Conservation (phyloP, 2,113 vertebrate species). For the Piprites chloris region DNA sequence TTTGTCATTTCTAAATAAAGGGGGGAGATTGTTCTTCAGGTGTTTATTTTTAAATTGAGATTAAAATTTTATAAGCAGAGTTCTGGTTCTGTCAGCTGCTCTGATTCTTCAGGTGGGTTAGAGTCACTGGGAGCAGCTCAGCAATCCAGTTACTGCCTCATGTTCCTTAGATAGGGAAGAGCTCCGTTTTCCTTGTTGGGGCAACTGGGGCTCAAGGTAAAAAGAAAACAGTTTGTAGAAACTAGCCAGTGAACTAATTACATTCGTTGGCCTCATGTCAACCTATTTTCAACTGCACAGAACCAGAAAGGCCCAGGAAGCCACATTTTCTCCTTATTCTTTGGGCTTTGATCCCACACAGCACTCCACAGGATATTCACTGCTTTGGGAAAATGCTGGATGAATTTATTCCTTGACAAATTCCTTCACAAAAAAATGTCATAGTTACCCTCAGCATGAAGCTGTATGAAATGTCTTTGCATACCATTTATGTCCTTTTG, state of each 20-base stretch:
- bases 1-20: neutral
- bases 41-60: constrained; percentile 1
- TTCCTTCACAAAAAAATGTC: neutral
- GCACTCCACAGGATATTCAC: neutral
- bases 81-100: neutral
- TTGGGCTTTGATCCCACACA: neutral
- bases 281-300: neutral
- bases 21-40: neutral
- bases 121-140: neutral
- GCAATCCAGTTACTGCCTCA: neutral
- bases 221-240: neutral
- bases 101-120: neutral
- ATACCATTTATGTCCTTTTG: neutral
- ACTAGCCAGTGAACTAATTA: neutral
- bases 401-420: neutral
- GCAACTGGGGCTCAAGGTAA: neutral
- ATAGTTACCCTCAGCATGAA: neutral
- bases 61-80: neutral
- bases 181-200: neutral
- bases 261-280: neutral
- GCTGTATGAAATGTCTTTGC: neutral
- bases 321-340: neutral
- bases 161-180: neutral
- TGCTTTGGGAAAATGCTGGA: neutral
- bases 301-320: neutral